Evolutionary conservation across 1,140 invertebrate species (phyloP), one percentile per base, ranked within the genome.

Genomic region (Catajapyx aquilonaris): DNA sequence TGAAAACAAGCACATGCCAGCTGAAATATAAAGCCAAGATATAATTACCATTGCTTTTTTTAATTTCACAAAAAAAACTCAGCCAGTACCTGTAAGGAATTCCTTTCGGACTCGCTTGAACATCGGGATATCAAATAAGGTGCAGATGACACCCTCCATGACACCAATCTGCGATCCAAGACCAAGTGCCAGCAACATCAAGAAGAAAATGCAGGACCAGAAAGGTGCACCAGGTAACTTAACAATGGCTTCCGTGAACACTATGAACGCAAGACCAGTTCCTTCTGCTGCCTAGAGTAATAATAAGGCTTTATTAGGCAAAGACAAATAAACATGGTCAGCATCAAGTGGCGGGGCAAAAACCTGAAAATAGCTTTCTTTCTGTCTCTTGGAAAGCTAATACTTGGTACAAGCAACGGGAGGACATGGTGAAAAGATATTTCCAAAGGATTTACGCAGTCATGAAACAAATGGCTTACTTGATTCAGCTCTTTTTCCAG

Each of bases 151-250:
- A 17, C 87, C 86, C 59, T 88, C 84, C 44, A 90, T 66, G 44
- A 87, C 83, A 34, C 84, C 83, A 52, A 90, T 88, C 60, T 91
- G 81, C 18, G 84, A 88, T 25, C 85, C 86, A 9, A 91, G 59
- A 3, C 86, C 86, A 17, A 91, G 64, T 1, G 81, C 81, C 7
- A 91, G 59, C 32, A 93, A 60, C 86, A 91, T 91, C 47, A 86
- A 58, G 62, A 91, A 91, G 67, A 91, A 91, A 22, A 88, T 73
- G 40, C 88, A 73, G 2, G 85, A 77, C 86, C 86, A 91, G 55
- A 91, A 84, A 13, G 84, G 84, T 1, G 83, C 76, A 9, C 75
- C 78, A 0, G 86, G 86, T 38, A 91, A 59, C 54, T 88, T 78
- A 3, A 87, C 76, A 46, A 90, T 90, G 1, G 85, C 84, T 58